Evolutionary conservation across 2,797 vertebrate genomes (phyloP).

Genomic region (Premnoplex brunnescens): DNA sequence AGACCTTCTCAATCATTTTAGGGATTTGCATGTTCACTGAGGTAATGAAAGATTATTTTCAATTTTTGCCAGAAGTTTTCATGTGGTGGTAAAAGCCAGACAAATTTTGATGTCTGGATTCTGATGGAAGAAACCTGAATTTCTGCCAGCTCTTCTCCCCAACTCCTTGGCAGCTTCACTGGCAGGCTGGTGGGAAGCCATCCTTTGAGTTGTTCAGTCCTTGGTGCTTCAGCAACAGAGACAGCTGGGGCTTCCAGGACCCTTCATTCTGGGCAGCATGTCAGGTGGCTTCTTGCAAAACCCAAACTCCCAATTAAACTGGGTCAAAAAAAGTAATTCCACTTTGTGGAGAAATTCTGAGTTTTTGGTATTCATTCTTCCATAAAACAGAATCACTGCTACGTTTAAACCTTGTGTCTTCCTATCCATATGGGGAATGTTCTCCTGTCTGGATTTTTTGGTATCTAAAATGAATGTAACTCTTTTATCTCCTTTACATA

Average conservation of each 20-base stretch:
- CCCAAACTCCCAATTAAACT: background rate
- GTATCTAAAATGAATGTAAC: background rate
- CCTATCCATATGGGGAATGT: background rate
- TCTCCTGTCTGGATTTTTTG: background rate
- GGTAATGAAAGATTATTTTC: background rate
- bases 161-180: constrained; percentile 11
- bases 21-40: background rate
- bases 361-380: background rate
- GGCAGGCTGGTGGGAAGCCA: constrained; percentile 4
- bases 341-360: background rate
- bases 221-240: background rate
- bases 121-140: background rate
- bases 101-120: constrained; percentile 23
- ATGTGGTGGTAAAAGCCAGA: constrained; percentile 12
- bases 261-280: constrained; percentile 10
- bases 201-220: background rate
- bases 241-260: constrained; percentile 23
- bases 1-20: background rate
- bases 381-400: background rate
- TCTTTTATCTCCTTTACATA: background rate
- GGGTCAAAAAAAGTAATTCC: background rate
- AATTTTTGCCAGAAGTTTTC: background rate
- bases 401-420: background rate
- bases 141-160: constrained; percentile 30
- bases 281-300: background rate